Percentiles rank a stretch among this genome's conserved stretches.
Evolutionary conservation across 2,888 invertebrate genomes (phyloP).

Genomic region (Euspilapteryx auroguttella): DNA sequence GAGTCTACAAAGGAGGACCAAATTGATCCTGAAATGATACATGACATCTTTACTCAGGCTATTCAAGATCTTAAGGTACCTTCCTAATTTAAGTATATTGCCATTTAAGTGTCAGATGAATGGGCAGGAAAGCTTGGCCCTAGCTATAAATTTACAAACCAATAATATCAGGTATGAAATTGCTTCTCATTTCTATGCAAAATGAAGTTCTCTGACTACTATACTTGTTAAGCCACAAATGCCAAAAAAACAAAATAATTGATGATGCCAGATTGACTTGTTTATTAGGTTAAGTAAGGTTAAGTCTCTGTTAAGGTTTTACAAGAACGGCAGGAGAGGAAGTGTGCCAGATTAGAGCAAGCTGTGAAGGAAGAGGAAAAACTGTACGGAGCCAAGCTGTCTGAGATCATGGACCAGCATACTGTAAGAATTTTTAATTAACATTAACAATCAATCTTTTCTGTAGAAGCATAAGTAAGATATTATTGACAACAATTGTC

Average conservation of each 20-base stretch:
- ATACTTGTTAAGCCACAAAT: too few relatives aligned
- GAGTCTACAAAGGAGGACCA: slow-evolving; percentile 65
- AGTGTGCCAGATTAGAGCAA: slow-evolving; percentile 81
- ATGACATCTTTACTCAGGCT: slow-evolving; percentile 90
- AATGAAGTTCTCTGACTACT: too few relatives aligned
- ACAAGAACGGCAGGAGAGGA: slow-evolving; percentile 83
- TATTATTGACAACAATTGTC: too few relatives aligned
- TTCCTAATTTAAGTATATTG: neutral
- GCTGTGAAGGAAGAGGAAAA: slow-evolving; percentile 85
- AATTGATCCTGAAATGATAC: slow-evolving; percentile 85
- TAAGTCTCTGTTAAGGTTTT: slow-evolving; percentile 62
- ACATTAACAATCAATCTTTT: neutral
- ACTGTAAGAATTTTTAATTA: slow-evolving; percentile 56
- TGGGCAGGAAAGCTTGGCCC: too few relatives aligned
- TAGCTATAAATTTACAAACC: too few relatives aligned
- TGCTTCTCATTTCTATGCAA: too few relatives aligned
- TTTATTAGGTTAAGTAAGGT: too few relatives aligned
- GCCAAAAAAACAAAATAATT: too few relatives aligned
- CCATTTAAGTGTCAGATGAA: too few relatives aligned
- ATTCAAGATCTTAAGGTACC: slow-evolving; percentile 73
- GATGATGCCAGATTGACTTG: too few relatives aligned
- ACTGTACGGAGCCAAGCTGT: slow-evolving; percentile 76
- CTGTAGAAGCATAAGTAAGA: neutral
- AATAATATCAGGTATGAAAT: too few relatives aligned
- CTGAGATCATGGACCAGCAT: slow-evolving; percentile 83